Evolutionary conservation across 1,140 invertebrate species (phyloP).

Genomic region (Colletes latitarsis): DNA sequence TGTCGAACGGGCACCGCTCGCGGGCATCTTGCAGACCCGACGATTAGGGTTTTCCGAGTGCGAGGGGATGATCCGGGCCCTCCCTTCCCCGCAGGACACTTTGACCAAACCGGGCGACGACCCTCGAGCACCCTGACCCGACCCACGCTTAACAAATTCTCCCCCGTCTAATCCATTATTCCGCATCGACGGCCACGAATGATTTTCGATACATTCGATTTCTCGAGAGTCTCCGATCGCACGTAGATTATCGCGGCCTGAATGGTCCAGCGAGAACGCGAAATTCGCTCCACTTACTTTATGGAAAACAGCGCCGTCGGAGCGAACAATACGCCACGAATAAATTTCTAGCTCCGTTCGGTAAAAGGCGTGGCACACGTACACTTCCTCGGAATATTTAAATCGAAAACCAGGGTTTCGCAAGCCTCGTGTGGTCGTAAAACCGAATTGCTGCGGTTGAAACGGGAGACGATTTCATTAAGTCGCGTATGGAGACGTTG

Average conservation of each 20-base stretch:
- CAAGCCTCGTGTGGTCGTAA: not conserved
- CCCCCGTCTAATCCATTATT: conserved; percentile 63
- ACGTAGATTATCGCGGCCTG: conserved; percentile 49
- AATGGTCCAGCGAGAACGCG: conserved; percentile 32
- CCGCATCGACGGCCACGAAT: conserved; percentile 56
- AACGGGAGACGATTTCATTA: not conserved
- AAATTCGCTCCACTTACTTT: conserved; percentile 45
- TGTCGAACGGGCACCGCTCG: conserved; percentile 10
- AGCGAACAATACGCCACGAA: conserved; percentile 16
- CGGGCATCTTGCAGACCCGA: conserved; percentile 19
- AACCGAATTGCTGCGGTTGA: not conserved
- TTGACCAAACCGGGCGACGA: not conserved
- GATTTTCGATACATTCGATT: conserved; percentile 62
- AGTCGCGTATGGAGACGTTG: too few species aligned
- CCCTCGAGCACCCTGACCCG: not conserved
- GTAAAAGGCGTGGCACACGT: not conserved
- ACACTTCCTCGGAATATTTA: conserved; percentile 8
- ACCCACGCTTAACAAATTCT: conserved; percentile 30
- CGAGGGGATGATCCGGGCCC: conserved; percentile 50
- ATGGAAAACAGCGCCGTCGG: conserved; percentile 32
- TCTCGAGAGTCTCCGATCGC: conserved; percentile 56
- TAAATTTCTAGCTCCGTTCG: not conserved
- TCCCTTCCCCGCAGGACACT: conserved; percentile 21
- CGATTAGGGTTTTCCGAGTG: conserved; percentile 15
- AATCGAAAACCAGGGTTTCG: conserved; percentile 21